These are phyloP conservation scores for Monodelphis domestica DNA, from an alignment of 2,797 vertebrate species.

Conservation along the genomic window DNA sequence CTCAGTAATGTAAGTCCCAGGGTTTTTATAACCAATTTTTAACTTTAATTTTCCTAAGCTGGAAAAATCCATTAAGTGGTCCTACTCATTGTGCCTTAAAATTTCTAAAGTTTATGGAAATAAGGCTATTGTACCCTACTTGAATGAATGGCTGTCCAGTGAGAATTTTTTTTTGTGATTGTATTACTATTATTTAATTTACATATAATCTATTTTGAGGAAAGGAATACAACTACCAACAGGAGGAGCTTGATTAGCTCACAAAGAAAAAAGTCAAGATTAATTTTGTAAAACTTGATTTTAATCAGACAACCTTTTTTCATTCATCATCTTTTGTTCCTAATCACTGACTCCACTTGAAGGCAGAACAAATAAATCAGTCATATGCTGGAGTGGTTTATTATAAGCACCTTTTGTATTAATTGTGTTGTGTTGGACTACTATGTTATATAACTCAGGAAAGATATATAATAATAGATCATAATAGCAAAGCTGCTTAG, in stretches of 20 bases:
- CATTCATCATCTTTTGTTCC: conserved; percentile 59
- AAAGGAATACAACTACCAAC: conserved; percentile 41
- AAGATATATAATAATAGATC: not conserved
- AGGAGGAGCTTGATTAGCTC: conserved; percentile 57
- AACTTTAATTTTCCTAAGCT: not conserved
- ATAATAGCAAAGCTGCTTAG: not conserved
- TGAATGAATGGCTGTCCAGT: conserved; percentile 26
- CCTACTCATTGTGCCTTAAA: conserved; percentile 20
- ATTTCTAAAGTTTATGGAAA: conserved; percentile 21
- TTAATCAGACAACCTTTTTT: conserved; percentile 73
- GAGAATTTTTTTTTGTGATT: conserved; percentile 37
- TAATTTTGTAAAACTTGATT: conserved; percentile 70
- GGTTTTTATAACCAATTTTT: not conserved
- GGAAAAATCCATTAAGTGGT: not conserved
- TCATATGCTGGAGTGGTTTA: conserved; percentile 55
- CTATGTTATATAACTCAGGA: not conserved
- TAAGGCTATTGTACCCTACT: conserved; percentile 17
- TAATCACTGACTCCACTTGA: conserved; percentile 66
- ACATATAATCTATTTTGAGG: conserved; percentile 35
- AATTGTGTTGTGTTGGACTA: not conserved
- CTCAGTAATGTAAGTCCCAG: not conserved
- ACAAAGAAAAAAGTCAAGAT: conserved; percentile 64
- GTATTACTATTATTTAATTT: conserved; percentile 50
- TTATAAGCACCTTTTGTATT: conserved; percentile 36
- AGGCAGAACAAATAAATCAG: conserved; percentile 52